Percentiles rank a stretch among this genome's conserved stretches.
These are phyloP conservation scores for Pseudococcus longispinus DNA, from an alignment of 2,888 invertebrate genomes.

Conservation along the genomic window DNA sequence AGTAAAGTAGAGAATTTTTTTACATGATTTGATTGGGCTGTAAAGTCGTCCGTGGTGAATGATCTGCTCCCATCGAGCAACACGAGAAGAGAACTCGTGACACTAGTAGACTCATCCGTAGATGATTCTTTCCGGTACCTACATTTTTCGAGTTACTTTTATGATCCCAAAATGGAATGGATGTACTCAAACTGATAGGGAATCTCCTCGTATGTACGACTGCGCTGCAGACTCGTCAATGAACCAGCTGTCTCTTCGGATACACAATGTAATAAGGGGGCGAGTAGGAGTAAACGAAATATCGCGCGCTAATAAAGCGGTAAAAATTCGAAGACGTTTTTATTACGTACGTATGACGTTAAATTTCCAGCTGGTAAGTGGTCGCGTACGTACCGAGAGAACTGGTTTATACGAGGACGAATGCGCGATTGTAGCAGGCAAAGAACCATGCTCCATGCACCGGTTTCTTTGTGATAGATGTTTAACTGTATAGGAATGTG, in stretches of 20 bases:
- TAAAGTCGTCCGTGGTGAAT: not conserved
- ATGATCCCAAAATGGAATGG: not conserved
- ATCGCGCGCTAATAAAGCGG: slow-evolving; percentile 10
- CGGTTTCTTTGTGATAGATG: slow-evolving; percentile 39
- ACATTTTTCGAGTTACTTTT: not conserved
- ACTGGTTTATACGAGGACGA: slow-evolving; percentile 31
- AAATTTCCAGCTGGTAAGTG: slow-evolving; percentile 39
- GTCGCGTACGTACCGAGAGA: slow-evolving; percentile 5
- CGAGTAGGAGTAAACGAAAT: not conserved
- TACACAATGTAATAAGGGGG: not conserved
- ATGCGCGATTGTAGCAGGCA: slow-evolving; percentile 10
- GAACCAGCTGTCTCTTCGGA: not conserved
- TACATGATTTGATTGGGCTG: not conserved
- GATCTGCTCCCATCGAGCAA: not conserved
- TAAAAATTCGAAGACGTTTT: slow-evolving; percentile 40
- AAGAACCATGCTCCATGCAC: slow-evolving; percentile 8
- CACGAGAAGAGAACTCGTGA: not conserved
- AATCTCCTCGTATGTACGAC: not conserved
- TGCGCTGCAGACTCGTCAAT: not conserved
- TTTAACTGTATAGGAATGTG: slow-evolving; percentile 37
- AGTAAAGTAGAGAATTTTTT: not conserved
- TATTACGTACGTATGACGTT: slow-evolving; percentile 29
- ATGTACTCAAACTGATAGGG: not conserved
- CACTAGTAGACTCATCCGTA: not conserved
- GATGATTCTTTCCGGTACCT: not conserved